Conservation (phyloP, 2,888 invertebrate genomes). For the Cosmia trapezina region DNA sequence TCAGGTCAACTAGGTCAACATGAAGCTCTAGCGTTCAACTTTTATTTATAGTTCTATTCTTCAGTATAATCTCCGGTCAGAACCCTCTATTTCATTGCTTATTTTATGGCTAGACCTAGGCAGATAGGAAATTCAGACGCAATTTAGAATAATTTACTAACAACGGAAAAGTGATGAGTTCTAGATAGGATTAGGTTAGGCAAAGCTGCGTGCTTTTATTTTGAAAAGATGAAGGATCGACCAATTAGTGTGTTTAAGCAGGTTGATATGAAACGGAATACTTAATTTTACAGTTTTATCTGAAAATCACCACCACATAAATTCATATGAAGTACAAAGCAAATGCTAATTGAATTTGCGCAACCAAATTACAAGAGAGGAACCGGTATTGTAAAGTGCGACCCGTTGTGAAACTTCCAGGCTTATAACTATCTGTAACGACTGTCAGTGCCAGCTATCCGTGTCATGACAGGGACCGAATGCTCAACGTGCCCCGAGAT, state of each 20-base stretch:
- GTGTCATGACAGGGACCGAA: constrained; percentile 10
- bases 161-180: constrained; percentile 12
- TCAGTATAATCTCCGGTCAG: constrained; percentile 31
- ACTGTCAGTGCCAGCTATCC: constrained; percentile 21
- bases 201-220: constrained; percentile 11
- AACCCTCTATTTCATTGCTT: constrained; percentile 14
- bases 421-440: constrained; percentile 15
- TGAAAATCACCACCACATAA: neutral
- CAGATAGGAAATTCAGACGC: neutral
- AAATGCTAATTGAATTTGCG: neutral
- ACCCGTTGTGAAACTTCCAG: constrained; percentile 5
- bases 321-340: neutral
- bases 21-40: neutral
- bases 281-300: neutral
- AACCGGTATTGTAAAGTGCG: constrained; percentile 11
- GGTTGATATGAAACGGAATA: constrained; percentile 17
- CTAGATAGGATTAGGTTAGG: constrained; percentile 8
- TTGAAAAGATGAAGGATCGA: neutral
- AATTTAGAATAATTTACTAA: constrained; percentile 10
- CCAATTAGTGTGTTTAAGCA: constrained; percentile 1
- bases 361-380: constrained; percentile 6
- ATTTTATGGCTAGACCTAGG: constrained; percentile 23
- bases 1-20: constrained; percentile 12
- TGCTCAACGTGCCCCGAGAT: neutral
- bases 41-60: constrained; percentile 14